These are phyloP conservation scores for Eurypyga helias DNA, from an alignment of 2,113 vertebrate species.

Conservation along the genomic window DNA sequence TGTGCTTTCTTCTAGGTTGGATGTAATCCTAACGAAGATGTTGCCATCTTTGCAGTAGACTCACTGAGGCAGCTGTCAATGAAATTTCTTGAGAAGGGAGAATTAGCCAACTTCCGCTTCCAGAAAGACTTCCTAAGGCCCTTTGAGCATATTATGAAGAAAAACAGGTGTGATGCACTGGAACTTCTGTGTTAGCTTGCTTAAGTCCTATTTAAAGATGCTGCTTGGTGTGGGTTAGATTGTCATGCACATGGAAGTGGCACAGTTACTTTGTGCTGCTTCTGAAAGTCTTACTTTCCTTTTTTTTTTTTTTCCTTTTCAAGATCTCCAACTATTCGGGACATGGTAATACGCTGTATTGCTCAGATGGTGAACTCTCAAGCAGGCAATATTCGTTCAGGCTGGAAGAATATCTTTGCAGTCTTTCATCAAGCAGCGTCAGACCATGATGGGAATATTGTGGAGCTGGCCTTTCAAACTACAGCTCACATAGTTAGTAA, in stretches of 20 bases:
- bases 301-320: background rate
- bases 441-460: constrained; percentile 92
- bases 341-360: constrained; percentile 97
- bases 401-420: constrained; percentile 99
- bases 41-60: constrained; percentile 97
- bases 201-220: background rate
- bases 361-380: constrained; percentile 99
- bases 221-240: background rate
- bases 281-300: background rate
- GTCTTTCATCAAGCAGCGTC: constrained; percentile 97
- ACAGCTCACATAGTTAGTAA: constrained; percentile 95
- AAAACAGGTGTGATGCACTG: constrained; percentile 86
- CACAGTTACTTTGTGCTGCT: background rate
- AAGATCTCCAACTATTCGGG: constrained; percentile 94
- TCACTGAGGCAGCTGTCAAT: constrained; percentile 96
- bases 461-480: constrained; percentile 95
- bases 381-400: constrained; percentile 94
- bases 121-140: constrained; percentile 97
- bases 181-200: background rate
- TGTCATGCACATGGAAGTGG: background rate
- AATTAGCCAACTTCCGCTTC: constrained; percentile 97
- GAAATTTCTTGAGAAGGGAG: constrained; percentile 98
- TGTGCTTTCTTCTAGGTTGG: constrained; percentile 82
- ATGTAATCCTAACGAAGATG: constrained; percentile 98
- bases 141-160: constrained; percentile 99